Evolutionary conservation across 2,113 vertebrate genomes (phyloP), one percentile per base, ranked within the genome.

Genomic region (Dicentrarchus labrax): DNA sequence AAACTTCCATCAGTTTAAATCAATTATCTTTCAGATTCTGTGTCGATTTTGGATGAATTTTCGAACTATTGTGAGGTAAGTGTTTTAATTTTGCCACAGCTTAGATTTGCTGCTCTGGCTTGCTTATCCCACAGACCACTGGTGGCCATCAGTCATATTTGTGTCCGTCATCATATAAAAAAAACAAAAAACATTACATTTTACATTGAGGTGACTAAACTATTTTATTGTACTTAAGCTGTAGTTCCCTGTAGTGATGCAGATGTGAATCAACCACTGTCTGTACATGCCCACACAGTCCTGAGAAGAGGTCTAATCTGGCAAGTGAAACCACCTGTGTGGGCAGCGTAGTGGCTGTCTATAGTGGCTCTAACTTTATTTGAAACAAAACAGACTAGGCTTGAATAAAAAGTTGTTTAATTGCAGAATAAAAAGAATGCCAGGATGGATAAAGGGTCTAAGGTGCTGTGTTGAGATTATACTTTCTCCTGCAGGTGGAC

Each of bases 271-370:
- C 59, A 60, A 47, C 67, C 72, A n/a, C 65, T 78, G 82, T 70
- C 71, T 85, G 86, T 60, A 66, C 67, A 68, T 67, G 12, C 84
- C 90, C 74, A 87, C 84, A 76, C 80, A 80, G 82, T 76, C 84
- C 88, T 79, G 84, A 90, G 82, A 88, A 81, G 86, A 82, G 82
- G 74, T 81, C 71, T 82, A 72, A 88, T 89, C 70, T 67, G 65
- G 67, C 59, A 69, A 86, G 80, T 77, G 54, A 83, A 88, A 86
- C 83, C 88, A 85, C 77, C 88, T 85, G 61, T 73, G 79, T 85
- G 80, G 82, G 79, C 71, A 76, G 76, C 71, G 70, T 21, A 21
- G 48, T 71, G 30, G 30, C 30, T 30, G 30, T 30, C 30, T 30
- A 30, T 30, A 30, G 2, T 30, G 75, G 64, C 76, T 82, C 66